Base-by-base conservation (phyloP, 2,888 invertebrate genomes). In the Scelioninae gen. 2 region DNA sequence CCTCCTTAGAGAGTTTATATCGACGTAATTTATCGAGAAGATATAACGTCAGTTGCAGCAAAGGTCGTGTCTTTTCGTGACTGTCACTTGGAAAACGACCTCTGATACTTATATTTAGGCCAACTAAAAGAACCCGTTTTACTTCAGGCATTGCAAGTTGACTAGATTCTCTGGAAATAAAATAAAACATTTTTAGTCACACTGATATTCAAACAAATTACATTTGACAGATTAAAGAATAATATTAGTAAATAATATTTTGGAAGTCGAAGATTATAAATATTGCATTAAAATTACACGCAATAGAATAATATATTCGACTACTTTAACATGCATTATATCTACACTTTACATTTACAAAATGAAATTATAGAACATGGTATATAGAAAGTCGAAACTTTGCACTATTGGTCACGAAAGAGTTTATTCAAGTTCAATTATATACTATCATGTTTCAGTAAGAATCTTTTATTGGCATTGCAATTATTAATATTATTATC, bases 21-120 rank as follows among this genome's bases (percentile, higher is more conserved):
- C 95, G 89, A 83, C 94, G 94, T 78, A 98, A 89, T 87, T 96
- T 96, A 85, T 99, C 98, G 81, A 98, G 90, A 77, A 94, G 90
- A 87, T 98, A 94, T 88, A 99, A 96, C 22, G 97, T 93, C 78
- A 98, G 90, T 81, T 92, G 91, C 84, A 98, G 88, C 78, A 98
- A 87, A 7, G 95, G 95, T 75, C 93, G 90, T 82, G 94, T 89
- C 80, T 91, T 91, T 76, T 92, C 93, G 83, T 94, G 92, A 48
- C 92, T 92, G 53, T 88, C 88, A 77, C 91, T 91, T 57, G 91
- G 87, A 5, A 90, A 89, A 78, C 91, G 89, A 55, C 93, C 91
- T 81, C 90, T 91, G 39, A 88, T 84, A 33, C 90, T 91, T 81
- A 93, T 87, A 86, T 93, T 94, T 78, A 97, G 90, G 64, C 94